Evolutionary conservation across 2,113 vertebrate species (phyloP), one percentile per base, ranked within the genome.

Genomic region (Coreoperca whiteheadi): DNA sequence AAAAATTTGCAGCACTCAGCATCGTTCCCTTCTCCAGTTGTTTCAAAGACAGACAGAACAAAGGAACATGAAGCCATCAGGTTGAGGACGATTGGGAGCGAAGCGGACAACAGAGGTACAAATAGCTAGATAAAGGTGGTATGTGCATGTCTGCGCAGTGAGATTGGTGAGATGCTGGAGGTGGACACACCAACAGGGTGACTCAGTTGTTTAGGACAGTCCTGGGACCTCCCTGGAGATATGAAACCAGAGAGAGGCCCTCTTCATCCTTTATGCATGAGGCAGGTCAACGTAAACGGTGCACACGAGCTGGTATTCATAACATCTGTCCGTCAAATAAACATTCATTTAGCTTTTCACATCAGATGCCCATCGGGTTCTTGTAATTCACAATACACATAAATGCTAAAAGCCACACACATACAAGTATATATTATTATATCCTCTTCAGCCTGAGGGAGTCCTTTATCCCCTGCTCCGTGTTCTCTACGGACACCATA

Each of bases 401-500:
- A 75, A 66, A 78, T 30, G 28, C 32, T 67, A 43, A 72, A 32
- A 53, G 14, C 39, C 51, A 53, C 83, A 56, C 51, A 53, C 57
- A 59, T 1, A 48, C 32, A 74, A 60, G 65, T 54, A 71, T 53
- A 83, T 57, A 74, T 69, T 67, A 61, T 76, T 37, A 79, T 77
- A 78, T 81, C 57, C 34, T 84, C 28, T 43, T 28, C 34, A 2
- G 83, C 89, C 88, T 46, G 25, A 79, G 81, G 90, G 71, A 74
- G 25, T 72, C 76, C 69, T 89, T 87, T 82, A 90, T 83, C 80
- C 66, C 21, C 51, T 69, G 64, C 86, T 83, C 87, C 79, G 83
- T 78, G 63, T 82, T 81, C 87, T 88, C 89, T 78, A 77, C 59
- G 34, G 83, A 90, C 89, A 75, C 87, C 83, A 84, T 91, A 82